These are phyloP conservation scores for Drosophila borealis DNA, from an alignment of 2,888 invertebrate genomes.

Conservation along the genomic window DNA sequence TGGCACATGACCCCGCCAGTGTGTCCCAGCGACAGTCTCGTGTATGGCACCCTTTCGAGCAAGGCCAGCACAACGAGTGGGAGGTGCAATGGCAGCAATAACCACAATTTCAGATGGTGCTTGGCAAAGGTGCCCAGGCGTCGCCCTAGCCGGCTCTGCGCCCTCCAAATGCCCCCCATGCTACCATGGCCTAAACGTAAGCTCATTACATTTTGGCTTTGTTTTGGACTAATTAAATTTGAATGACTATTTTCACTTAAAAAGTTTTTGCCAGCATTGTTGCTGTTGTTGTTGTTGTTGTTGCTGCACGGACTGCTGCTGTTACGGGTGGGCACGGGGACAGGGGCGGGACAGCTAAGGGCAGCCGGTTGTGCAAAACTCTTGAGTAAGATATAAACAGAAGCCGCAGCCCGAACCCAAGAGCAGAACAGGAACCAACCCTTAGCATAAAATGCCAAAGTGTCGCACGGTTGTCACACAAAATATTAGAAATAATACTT, in stretches of 20 bases:
- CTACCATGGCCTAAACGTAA: slow-evolving; percentile 62
- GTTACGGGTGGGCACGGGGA: background rate
- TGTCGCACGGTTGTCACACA: slow-evolving; percentile 80
- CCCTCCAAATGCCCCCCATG: background rate
- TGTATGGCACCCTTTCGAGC: slow-evolving; percentile 61
- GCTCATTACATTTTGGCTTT: slow-evolving; percentile 81
- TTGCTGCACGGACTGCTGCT: slow-evolving; percentile 10
- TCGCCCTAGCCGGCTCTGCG: slow-evolving; percentile 11
- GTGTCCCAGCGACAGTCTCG: slow-evolving; percentile 25
- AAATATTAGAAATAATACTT: slow-evolving; percentile 82
- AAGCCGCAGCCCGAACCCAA: slow-evolving; percentile 26
- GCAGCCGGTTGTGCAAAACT: slow-evolving; percentile 48
- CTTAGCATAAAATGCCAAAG: slow-evolving; percentile 70
- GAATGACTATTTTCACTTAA: slow-evolving; percentile 82
- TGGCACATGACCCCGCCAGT: slow-evolving; percentile 77
- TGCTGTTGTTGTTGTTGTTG: slow-evolving; percentile 38
- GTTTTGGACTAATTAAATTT: slow-evolving; percentile 81
- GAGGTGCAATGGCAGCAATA: slow-evolving; percentile 59
- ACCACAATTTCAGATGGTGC: slow-evolving; percentile 73
- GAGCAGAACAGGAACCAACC: slow-evolving; percentile 11
- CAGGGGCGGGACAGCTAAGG: slow-evolving; percentile 21
- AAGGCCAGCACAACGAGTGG: slow-evolving; percentile 40
- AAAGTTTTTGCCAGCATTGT: slow-evolving; percentile 67
- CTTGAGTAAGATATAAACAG: slow-evolving; percentile 79
- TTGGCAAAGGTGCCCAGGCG: slow-evolving; percentile 60